phyloP scores from a whole-genome alignment of 2,888 invertebrate genomes.

The Teleogryllus oceanicus region DNA sequence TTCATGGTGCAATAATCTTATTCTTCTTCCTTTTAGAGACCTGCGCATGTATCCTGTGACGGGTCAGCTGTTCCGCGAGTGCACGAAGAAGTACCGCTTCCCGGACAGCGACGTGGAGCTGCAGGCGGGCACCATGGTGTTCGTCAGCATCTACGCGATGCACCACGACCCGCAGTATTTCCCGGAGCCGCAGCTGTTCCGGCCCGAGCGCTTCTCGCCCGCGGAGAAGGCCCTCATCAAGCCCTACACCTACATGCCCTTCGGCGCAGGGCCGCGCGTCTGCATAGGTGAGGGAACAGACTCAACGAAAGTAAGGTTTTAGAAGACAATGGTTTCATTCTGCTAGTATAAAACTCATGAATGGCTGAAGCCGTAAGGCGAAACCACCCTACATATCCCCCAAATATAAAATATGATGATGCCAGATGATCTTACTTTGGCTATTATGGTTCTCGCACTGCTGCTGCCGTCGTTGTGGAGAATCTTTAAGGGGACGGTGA shows the following conservation, averaged over 20 bases:
- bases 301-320: no score
- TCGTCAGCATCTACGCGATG: not conserved
- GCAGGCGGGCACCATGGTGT: conserved; percentile 20
- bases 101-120: conserved; percentile 29
- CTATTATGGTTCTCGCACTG: no score
- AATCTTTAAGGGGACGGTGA: no score
- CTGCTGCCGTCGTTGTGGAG: no score
- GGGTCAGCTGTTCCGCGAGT: conserved; percentile 42
- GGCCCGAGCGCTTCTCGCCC: conserved; percentile 27
- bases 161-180: conserved; percentile 21
- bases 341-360: no score
- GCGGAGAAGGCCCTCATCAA: conserved; percentile 23
- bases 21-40: not conserved
- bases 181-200: conserved; percentile 26
- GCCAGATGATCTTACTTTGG: no score
- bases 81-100: conserved; percentile 39
- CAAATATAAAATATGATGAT: no score
- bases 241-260: conserved; percentile 26
- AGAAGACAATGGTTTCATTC: no score
- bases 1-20: no score
- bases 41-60: not conserved
- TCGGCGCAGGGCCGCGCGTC: conserved; percentile 28
- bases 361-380: no score
- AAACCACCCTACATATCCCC: no score
- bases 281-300: conserved; percentile 27